phyloP scores from a whole-genome alignment of 2,113 vertebrate genomes.

The Smithornis capensis region DNA sequence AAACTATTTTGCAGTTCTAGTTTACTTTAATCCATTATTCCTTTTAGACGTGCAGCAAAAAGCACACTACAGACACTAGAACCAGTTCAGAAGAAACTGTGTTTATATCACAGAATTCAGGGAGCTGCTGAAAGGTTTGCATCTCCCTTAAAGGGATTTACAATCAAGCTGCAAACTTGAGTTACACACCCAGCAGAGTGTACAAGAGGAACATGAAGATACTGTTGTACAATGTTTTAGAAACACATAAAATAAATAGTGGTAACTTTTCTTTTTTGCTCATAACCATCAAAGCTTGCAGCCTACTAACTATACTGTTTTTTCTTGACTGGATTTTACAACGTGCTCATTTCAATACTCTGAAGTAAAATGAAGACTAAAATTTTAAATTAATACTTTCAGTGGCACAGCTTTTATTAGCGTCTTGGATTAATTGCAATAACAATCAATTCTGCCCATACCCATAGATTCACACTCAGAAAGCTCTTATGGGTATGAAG shows the following conservation, averaged over 20 bases:
- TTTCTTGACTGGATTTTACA: conserved; percentile 37
- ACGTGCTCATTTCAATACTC: background rate
- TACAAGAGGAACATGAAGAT: background rate
- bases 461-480: background rate
- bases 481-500: background rate
- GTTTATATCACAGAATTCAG: background rate
- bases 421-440: background rate
- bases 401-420: background rate
- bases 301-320: conserved; percentile 7
- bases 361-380: background rate
- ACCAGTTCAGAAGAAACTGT: background rate
- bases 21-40: background rate
- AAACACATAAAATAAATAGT: background rate
- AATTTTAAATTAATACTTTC: background rate
- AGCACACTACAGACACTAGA: background rate
- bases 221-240: background rate
- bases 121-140: background rate
- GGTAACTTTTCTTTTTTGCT: background rate
- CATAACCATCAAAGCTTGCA: background rate
- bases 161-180: background rate
- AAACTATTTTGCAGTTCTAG: background rate
- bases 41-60: background rate
- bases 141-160: background rate
- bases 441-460: background rate
- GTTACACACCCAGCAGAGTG: background rate